Conservation (phyloP, 2,888 invertebrate genomes). For the Thecocarcelia acutangulata region DNA sequence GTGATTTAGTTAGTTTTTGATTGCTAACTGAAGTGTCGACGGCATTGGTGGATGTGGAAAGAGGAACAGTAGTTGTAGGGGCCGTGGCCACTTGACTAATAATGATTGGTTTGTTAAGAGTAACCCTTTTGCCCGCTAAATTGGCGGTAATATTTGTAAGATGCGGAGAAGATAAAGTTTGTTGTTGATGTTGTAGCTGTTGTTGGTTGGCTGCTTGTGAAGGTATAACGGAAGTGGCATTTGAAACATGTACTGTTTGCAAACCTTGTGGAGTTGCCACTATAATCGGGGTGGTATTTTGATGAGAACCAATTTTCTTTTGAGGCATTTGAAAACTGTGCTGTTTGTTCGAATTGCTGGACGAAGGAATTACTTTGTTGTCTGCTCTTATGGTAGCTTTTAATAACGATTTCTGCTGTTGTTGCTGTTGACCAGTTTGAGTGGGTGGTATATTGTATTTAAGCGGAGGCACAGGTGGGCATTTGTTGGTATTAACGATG, state of each 20-base stretch:
- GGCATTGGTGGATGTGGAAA: constrained; percentile 22
- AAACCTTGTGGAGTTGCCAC: constrained; percentile 79
- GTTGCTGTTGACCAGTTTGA: constrained; percentile 41
- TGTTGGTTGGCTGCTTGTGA: constrained; percentile 48
- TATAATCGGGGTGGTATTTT: constrained; percentile 76
- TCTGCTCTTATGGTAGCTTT: constrained; percentile 71
- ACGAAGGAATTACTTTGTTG: constrained; percentile 18
- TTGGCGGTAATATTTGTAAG: constrained; percentile 64
- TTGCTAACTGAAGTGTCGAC: constrained; percentile 63
- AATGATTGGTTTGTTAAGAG: constrained; percentile 78
- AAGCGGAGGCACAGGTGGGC: constrained; percentile 77
- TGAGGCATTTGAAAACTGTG: constrained; percentile 67
- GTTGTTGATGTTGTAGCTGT: constrained; percentile 58
- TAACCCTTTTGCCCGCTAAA: constrained; percentile 74
- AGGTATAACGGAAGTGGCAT: constrained; percentile 72
- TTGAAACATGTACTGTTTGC: constrained; percentile 80
- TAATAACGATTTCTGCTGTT: constrained; percentile 75
- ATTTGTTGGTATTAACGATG: constrained; percentile 68
- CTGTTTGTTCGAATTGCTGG: not conserved
- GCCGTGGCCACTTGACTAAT: constrained; percentile 73
- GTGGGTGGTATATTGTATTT: constrained; percentile 76
- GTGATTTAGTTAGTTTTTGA: constrained; percentile 52
- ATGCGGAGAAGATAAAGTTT: constrained; percentile 62
- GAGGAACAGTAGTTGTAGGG: not conserved
- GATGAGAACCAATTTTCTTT: constrained; percentile 45